Conservation (phyloP, 2,888 invertebrate genomes). For the Macaria liturata region DNA sequence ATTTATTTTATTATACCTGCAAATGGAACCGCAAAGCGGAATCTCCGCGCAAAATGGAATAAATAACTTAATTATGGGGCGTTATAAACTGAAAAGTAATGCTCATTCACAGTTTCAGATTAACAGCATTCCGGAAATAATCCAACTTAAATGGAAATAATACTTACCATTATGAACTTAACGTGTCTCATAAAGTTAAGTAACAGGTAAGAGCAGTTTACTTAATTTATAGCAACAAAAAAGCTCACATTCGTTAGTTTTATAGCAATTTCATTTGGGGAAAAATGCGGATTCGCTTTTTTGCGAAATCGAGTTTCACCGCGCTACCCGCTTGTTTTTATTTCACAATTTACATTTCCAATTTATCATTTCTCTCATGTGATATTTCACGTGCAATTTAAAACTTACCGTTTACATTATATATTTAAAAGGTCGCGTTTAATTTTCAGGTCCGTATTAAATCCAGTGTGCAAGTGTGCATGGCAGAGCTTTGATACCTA, state of each 20-base stretch:
- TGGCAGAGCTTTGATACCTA: neutral
- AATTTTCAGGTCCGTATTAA: neutral
- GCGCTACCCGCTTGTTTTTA: slow-evolving; percentile 18
- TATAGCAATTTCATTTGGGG: slow-evolving; percentile 28
- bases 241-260: slow-evolving; percentile 31
- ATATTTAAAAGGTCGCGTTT: slow-evolving; percentile 4
- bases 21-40: slow-evolving; percentile 14
- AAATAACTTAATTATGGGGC: slow-evolving; percentile 17
- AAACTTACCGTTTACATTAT: slow-evolving; percentile 8
- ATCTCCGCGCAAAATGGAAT: slow-evolving; percentile 19
- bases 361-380: slow-evolving; percentile 15
- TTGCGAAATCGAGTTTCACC: slow-evolving; percentile 28
- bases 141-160: neutral
- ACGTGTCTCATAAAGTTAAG: neutral
- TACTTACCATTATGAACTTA: too few species aligned
- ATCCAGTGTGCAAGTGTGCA: too few species aligned
- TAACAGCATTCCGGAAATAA: too few species aligned
- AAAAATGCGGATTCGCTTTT: slow-evolving; percentile 22
- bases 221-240: slow-evolving; percentile 28
- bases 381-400: slow-evolving; percentile 14
- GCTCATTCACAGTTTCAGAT: neutral
- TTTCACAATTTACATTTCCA: slow-evolving; percentile 19
- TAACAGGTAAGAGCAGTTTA: slow-evolving; percentile 15
- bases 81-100: slow-evolving; percentile 16
- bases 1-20: slow-evolving; percentile 18